Base-by-base conservation (phyloP, 2,888 invertebrate genomes). In the Microdon myrmicae region DNA sequence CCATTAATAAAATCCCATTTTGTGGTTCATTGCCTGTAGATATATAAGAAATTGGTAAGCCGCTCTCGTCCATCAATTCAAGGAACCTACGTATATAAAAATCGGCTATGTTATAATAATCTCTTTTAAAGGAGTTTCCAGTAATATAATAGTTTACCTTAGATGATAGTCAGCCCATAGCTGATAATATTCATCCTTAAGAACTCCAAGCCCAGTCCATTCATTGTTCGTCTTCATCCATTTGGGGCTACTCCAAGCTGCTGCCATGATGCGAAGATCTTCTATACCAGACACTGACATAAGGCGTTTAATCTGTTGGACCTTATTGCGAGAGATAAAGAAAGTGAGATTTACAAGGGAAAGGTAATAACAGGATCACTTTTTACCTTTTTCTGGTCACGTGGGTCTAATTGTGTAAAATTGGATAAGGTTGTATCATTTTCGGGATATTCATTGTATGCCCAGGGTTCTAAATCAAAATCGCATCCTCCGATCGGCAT, bases 401-500 rank as follows among this genome's bases (percentile, higher is more conserved):
- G 56, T 4, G 43, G 12, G 48, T 70, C 69, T 5, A 71, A 43
- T 34, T 53, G 26, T 1, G 83, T 77, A 75, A 88, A 94, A 67
- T 85, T 81, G 1, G 78, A 69, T 10, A 94, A 80, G 0, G 79
- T 77, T 12, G 75, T 76, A 68, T 86, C 85, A 70, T 86, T 82
- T 69, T 77, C 75, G 1, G 81, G 79, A 1, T 75, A 60, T 55
- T 86, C 85, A 71, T 88, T 87, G 75, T 91, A 91, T 0, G 92
- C 87, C 80, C 94, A 94, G 0, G 85, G 82, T 43, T 84, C 85
- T 0, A 86, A 85, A 0, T 93, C 94, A 78, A 93, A 94, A 78
- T 94, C 94, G 28, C 86, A 84, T 7, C 92, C 91, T 2, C 85
- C 93, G 59, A 94, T 90, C 0, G 93, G 91, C 3, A 92, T 85